Base-by-base conservation (phyloP, 2,797 vertebrate genomes). In the Petrocephalus schoutedeni region DNA sequence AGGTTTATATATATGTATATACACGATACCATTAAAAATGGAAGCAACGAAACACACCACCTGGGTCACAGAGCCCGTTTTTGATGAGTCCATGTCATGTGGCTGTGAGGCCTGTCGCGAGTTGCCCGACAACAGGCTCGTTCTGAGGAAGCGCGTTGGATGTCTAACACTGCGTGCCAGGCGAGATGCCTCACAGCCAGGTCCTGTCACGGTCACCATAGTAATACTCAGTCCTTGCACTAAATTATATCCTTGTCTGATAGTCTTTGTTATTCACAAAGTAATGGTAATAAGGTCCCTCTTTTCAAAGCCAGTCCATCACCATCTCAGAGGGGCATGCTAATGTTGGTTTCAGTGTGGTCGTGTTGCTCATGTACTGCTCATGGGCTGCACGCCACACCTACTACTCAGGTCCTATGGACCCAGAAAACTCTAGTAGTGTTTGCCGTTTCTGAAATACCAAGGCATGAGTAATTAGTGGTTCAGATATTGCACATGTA, bases 401-500 rank as follows among this genome's bases (percentile, higher is more conserved):
- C 19, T 0, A n/a, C 41, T 49, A 21, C 45, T 19, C 10, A 16
- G 4, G 32, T 74, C 45, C 49, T 41, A 21, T 23, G 21, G 82
- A 54, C 82, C 6, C 9, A 56, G 12, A 28, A 84, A 16, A 23
- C 54, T 86, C 5, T n/a, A 32, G 61, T 77, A 56, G 61, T 86
- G 88, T 74, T 74, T 88, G 64, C 51, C 86, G 87, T 89, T 90
- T 87, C 86, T 82, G 87, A 91, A 74, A 91, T 91, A 88, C 83
- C 89, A 92, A 89, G 59, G 67, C 83, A 85, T 89, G 91, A 92
- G 92, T 92, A 90, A 91, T 92, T 91, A 91, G 90, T 90, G 91
- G 28, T 91, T 92, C 91, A 93, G 92, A 92, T 93, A 92, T 90
- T 86, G 90, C 91, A 90, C 91, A 83, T 92, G 91, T 91, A 92